Percentiles rank a stretch among this genome's conserved stretches.
Evolutionary conservation across 92 coral and sea anemone genomes (phyloP).

Genomic region (Epizoanthus rinbou): DNA sequence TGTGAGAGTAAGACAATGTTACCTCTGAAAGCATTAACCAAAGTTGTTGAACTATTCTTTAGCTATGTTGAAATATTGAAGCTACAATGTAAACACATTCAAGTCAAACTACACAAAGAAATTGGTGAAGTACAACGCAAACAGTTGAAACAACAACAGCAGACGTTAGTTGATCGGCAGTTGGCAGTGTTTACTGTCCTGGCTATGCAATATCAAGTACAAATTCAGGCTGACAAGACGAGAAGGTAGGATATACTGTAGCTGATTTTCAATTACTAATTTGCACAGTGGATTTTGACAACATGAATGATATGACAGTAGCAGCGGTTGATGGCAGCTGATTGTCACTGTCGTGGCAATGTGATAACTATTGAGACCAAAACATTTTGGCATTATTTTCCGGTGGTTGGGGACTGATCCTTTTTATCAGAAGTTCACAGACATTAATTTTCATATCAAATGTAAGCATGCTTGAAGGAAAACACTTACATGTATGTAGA

Average conservation of each 20-base stretch:
- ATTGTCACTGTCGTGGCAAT: too few species aligned
- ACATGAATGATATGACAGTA: too few species aligned
- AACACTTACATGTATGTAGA: too few species aligned
- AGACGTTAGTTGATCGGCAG: constrained; percentile 61
- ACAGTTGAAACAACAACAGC: constrained; percentile 58
- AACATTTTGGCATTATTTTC: too few species aligned
- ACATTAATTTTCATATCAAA: too few species aligned
- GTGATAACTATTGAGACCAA: too few species aligned
- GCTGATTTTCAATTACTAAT: too few species aligned
- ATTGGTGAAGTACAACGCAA: not conserved
- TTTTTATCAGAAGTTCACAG: too few species aligned
- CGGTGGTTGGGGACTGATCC: too few species aligned
- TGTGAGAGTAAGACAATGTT: not conserved
- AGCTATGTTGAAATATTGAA: constrained; percentile 17
- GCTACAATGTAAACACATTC: constrained; percentile 30
- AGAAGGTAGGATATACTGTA: not conserved
- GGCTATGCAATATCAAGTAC: constrained; percentile 58
- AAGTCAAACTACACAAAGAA: constrained; percentile 15
- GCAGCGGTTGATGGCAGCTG: too few species aligned
- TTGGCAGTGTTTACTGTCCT: constrained; percentile 61
- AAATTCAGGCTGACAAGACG: constrained; percentile 44
- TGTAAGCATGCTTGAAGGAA: too few species aligned
- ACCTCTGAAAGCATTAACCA: not conserved
- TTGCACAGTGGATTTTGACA: too few species aligned
- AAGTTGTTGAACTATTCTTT: constrained; percentile 19